These are phyloP conservation scores for Psophia crepitans DNA, from an alignment of 2,113 vertebrate species.

Conservation along the genomic window DNA sequence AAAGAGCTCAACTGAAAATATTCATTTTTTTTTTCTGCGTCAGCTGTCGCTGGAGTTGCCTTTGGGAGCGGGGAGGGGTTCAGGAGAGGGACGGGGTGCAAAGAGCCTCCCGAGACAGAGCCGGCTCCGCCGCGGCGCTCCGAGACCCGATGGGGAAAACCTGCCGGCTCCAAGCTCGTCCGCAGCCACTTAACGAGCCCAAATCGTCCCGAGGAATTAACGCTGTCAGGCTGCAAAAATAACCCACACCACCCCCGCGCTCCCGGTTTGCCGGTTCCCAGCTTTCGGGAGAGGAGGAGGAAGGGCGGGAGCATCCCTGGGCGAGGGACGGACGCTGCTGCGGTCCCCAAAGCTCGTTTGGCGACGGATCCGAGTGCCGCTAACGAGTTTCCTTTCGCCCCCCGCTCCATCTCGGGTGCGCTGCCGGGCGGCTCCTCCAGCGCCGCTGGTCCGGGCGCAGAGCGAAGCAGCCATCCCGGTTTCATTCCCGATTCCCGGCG, in stretches of 20 bases:
- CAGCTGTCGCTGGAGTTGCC: background rate
- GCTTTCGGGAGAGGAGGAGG: background rate
- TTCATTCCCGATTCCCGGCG: background rate
- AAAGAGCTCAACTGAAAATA: background rate
- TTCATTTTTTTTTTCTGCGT: background rate
- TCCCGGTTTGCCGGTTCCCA: background rate
- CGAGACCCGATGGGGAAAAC: background rate
- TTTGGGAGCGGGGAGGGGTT: background rate
- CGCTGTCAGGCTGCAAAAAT: fast-evolving
- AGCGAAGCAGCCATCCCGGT: fast-evolving
- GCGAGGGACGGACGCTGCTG: background rate
- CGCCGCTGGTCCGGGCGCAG: background rate
- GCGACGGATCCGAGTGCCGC: too few species aligned
- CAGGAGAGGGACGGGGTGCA: too few species aligned
- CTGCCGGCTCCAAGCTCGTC: background rate
- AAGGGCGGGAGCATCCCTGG: background rate
- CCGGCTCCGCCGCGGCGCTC: fast-evolving
- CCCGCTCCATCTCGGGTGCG: background rate
- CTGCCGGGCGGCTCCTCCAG: background rate
- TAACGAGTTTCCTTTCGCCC: background rate
- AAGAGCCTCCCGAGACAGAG: background rate
- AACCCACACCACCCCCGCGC: background rate
- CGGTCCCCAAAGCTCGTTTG: background rate
- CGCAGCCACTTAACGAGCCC: background rate
- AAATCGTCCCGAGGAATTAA: background rate